Base-by-base conservation (phyloP, 2,113 vertebrate genomes). In the Thamnophis sirtalis region DNA sequence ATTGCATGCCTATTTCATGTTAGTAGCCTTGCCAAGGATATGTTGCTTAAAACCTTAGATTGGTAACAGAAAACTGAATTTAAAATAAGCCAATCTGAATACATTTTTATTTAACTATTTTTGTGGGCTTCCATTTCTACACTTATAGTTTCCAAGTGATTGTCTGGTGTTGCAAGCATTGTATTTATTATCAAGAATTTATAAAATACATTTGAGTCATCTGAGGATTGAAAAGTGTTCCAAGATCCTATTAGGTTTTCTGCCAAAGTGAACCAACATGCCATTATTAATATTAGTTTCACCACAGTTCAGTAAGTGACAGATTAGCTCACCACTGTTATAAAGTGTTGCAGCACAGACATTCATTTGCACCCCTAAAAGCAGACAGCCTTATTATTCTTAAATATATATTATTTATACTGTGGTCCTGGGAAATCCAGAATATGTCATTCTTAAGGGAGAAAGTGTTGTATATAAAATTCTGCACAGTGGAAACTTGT, bases 11-110 rank as follows among this genome's bases (percentile, higher is more conserved):
- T 49, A 15, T 49, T 89, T 38, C 89, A 13, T 56, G n/a, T 88
- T 50, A 28, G 38, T 26, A 24, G 84, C 49, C 84, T 28, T 24
- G 11, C 63, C 43, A 43, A 60, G 11, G 24, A 1, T 89, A 55
- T 56, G 53, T 58, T 56, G 53, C 48, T 51, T 33, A 53, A 51
- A 90, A 90, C 26, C 22, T 38, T 43, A 43, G 22, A 55, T 22
- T 43, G 51, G 24, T 53, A 90, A 53, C 91, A 91, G 9, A 43
- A 90, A 24, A 5, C 13, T 84, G n/a, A 84, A 90, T 54, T 84
- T 90, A 19, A 53, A 90, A 90, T 56, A 95, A 95, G 92, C 90
- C 95, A 93, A 94, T 84, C 38, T 28, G 73, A 84, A 90, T 80
- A 84, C 5, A 84, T 13, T 22, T 90, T 84, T 56, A 68, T 68